A percentile compares a stretch with the other conserved stretches of the same genome.
phyloP scores from a whole-genome alignment of 2,797 vertebrate species.

The Chelon auratus region DNA sequence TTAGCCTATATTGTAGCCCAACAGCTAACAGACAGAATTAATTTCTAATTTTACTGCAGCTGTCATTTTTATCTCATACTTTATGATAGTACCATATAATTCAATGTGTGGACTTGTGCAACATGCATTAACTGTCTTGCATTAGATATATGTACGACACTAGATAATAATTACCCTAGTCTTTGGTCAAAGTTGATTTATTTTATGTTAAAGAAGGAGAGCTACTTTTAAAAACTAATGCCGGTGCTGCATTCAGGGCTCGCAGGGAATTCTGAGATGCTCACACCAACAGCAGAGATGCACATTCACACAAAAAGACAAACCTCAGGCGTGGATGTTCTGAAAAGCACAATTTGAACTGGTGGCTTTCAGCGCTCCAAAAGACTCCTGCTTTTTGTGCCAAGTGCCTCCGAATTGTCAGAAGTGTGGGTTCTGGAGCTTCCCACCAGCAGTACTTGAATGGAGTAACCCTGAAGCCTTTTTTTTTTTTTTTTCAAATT shows the following conservation, averaged over 20 bases:
- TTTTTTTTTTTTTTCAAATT: constrained; percentile 5
- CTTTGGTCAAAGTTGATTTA: neutral
- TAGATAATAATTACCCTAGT: neutral
- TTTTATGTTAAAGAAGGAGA: neutral
- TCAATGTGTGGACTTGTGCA: neutral
- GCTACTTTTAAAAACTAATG: neutral
- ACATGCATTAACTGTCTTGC: neutral
- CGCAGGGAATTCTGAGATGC: neutral
- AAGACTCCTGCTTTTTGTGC: constrained; percentile 12
- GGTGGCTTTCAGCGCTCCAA: constrained; percentile 2
- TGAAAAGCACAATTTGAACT: neutral
- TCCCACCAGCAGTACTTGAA: constrained; percentile 26
- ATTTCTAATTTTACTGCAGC: neutral
- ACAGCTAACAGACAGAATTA: neutral
- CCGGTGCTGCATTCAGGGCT: neutral
- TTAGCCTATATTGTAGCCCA: too few species aligned
- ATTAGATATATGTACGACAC: neutral
- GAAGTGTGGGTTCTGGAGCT: constrained; percentile 19
- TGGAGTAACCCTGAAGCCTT: constrained; percentile 26
- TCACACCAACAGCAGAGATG: neutral
- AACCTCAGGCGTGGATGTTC: neutral
- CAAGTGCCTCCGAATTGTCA: constrained; percentile 22
- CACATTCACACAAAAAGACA: neutral
- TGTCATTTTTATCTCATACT: neutral
- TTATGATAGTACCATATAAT: neutral